Evolutionary conservation across 2,797 vertebrate species (phyloP).

Genomic region (Amblyopsis hoosieri): DNA sequence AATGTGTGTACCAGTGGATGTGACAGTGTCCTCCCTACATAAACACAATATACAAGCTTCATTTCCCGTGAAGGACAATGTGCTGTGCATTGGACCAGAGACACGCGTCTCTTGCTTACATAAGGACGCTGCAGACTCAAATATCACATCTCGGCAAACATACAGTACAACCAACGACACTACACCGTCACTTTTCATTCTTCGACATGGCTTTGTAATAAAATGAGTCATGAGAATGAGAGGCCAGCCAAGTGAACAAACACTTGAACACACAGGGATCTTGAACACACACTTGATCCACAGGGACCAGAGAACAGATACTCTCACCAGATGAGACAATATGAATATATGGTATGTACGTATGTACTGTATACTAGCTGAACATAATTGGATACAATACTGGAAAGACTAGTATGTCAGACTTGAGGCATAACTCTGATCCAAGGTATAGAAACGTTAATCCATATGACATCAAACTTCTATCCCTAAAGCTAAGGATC

Average conservation of each 20-base stretch:
- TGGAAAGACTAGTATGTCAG: neutral
- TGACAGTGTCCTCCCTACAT: no score
- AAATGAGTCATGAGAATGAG: neutral
- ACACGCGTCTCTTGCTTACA: constrained; percentile 2
- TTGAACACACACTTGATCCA: neutral
- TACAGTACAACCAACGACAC: neutral
- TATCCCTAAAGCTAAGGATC: no score
- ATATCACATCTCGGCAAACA: no score
- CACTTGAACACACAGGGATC: neutral
- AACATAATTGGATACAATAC: neutral
- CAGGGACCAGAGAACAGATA: neutral
- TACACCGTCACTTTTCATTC: neutral
- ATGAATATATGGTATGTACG: no score
- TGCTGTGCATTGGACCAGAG: no score
- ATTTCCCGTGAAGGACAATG: no score
- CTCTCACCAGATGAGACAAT: no score
- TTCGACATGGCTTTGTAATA: neutral
- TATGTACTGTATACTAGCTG: neutral
- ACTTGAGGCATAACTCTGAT: neutral
- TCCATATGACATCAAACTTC: no score
- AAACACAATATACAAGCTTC: no score
- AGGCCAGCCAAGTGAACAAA: neutral
- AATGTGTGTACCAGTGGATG: no score
- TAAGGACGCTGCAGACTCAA: neutral
- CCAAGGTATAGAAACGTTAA: no score